Base-by-base conservation (phyloP, 2,888 invertebrate species). In the Drosophila picticornis region DNA sequence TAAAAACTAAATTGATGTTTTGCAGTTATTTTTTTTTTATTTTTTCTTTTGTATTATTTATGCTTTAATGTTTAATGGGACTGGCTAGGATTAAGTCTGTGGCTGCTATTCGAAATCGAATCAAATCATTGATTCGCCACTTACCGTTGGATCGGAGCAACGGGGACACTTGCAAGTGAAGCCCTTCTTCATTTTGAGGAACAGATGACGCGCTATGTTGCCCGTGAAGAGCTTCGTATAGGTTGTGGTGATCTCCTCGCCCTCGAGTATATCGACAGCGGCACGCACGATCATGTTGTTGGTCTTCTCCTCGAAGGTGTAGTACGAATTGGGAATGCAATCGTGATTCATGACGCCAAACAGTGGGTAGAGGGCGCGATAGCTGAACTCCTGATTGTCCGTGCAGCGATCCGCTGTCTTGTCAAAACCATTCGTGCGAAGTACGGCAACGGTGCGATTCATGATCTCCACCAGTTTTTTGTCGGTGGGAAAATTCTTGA, bases 211-310 rank as follows among this genome's bases (percentile, higher is more conserved):
- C 55, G 95, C 94, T 57, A 95, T 94, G 13, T 96, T 96, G 11
- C 95, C 95, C 94, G 95, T 95, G 34, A 97, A 93, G 13, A 95
- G 94, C 91, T 96, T 96, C 1, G 96, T 96, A 88, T 96, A 96
- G 0, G 96, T 95, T 0, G 95, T 95, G 50, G 95, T 95, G 32
- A 96, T 95, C 77, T 95, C 94, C 40, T 95, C 95, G 36, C 96
- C 96, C 93, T 95, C 95, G 48, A 94, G 93, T 68, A 97, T 96
- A 55, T 92, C 91, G 62, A 91, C 87, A 3, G 93, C 95, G 29
- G 96, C 96, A 77, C 95, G 94, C 4, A 96, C 93, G 27, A 95
- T 94, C 83, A 96, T 94, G 80, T 94, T 93, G 88, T 94, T 94
- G 63, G 95, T 94, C 79, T 91, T 92, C 46, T 95, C 94, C 40